Percentiles rank a stretch among this genome's conserved stretches.
Conservation (phyloP, 2,888 invertebrate genomes). For the Electrophaes corylata region DNA sequence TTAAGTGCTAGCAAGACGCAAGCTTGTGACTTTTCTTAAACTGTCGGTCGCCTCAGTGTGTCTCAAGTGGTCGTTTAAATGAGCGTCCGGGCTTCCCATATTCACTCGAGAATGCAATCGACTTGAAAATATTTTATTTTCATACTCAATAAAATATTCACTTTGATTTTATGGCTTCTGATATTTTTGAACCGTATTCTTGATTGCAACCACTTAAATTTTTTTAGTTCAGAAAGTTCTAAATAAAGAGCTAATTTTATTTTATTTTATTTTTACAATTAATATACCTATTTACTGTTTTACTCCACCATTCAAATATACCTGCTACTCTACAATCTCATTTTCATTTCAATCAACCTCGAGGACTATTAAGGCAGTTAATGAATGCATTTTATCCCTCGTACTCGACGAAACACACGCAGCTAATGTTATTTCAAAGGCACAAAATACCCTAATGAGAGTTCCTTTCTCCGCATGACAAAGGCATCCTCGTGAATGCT, state of each 20-base stretch:
- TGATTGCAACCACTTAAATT: neutral
- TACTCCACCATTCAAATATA: too few relatives aligned
- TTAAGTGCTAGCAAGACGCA: constrained; percentile 56
- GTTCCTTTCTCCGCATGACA: constrained; percentile 68
- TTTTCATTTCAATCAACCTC: constrained; percentile 48
- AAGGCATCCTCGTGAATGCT: constrained; percentile 72
- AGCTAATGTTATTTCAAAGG: constrained; percentile 75
- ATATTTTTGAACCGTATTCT: neutral
- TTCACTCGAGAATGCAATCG: constrained; percentile 51
- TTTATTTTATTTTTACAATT: constrained; percentile 15
- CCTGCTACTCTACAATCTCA: constrained; percentile 23
- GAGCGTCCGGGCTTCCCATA: constrained; percentile 56
- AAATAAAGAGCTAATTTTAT: neutral
- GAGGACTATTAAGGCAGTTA: constrained; percentile 48
- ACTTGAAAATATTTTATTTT: constrained; percentile 35
- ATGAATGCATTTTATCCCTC: constrained; percentile 60
- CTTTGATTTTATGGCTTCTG: constrained; percentile 1
- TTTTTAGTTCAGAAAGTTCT: neutral
- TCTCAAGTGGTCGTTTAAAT: constrained; percentile 65
- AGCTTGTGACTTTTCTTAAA: constrained; percentile 52
- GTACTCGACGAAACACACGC: constrained; percentile 45
- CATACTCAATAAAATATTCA: constrained; percentile 28
- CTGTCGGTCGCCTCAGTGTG: constrained; percentile 45
- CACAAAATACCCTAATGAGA: constrained; percentile 75
- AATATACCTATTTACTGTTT: constrained; percentile 10